Percentiles rank a stretch among this genome's conserved stretches.
Conservation (phyloP, 1,140 invertebrate species). For the Delia radicum region DNA sequence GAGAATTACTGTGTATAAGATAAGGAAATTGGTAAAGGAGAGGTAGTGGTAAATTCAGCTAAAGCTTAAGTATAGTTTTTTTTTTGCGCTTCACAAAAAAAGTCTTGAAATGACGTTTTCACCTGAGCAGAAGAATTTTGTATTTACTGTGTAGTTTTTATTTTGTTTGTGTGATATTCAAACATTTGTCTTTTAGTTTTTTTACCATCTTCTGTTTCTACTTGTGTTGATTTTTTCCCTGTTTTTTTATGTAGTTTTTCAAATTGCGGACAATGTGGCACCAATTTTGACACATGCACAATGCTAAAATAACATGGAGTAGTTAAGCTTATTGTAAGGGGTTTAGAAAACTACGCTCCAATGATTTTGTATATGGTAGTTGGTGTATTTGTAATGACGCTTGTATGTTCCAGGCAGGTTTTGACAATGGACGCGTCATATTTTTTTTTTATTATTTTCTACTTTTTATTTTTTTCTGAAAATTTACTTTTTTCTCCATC, state of each 20-base stretch:
- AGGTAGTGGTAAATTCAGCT: not conserved
- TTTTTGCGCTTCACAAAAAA: not conserved
- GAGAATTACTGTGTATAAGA: too few relatives aligned
- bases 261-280: slow-evolving; percentile 17
- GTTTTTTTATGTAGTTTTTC: not conserved
- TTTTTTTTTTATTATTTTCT: not conserved
- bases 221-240: not conserved
- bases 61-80: not conserved
- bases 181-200: not conserved
- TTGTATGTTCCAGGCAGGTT: not conserved
- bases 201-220: not conserved
- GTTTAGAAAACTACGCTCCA: not conserved
- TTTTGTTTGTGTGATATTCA: not conserved
- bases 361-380: not conserved
- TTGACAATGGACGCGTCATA: slow-evolving; percentile 20
- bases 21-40: too few relatives aligned
- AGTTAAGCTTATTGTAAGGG: not conserved
- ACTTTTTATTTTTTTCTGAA: not conserved
- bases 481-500: not conserved
- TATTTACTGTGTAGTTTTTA: not conserved
- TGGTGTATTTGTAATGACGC: not conserved
- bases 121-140: not conserved
- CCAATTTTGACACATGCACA: slow-evolving; percentile 21
- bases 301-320: slow-evolving; percentile 8
- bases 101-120: not conserved